A percentile compares a stretch with the other conserved stretches of the same genome.
phyloP scores from a whole-genome alignment of 1,140 invertebrate genomes.

The Dysdera silvatica region DNA sequence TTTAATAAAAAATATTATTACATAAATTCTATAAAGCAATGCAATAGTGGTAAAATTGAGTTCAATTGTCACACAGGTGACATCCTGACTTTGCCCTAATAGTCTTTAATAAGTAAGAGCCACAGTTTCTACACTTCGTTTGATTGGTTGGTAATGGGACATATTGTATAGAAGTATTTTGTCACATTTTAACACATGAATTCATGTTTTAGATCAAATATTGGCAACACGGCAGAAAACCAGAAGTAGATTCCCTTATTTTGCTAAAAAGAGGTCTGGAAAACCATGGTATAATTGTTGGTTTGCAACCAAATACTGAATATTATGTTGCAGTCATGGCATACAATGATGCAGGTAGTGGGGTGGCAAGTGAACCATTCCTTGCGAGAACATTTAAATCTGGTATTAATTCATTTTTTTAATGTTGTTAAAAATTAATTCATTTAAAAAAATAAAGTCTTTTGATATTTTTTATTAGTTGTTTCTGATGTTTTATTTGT shows the following conservation, averaged over 20 bases:
- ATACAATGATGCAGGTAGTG: slow-evolving; percentile 89
- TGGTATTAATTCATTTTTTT: slow-evolving; percentile 32
- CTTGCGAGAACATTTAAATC: slow-evolving; percentile 51
- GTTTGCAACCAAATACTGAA: slow-evolving; percentile 82
- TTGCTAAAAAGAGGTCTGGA: slow-evolving; percentile 71
- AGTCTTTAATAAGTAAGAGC: background rate
- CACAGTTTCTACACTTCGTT: background rate
- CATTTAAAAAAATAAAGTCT: background rate
- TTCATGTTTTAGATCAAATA: slow-evolving; percentile 64
- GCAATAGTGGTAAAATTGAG: too few species aligned
- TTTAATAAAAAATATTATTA: too few species aligned
- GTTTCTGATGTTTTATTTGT: background rate
- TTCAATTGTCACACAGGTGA: too few species aligned
- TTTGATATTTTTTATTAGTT: background rate
- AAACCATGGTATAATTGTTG: slow-evolving; percentile 83
- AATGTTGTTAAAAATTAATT: background rate
- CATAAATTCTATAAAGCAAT: too few species aligned
- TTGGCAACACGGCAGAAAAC: slow-evolving; percentile 62
- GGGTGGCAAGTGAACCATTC: slow-evolving; percentile 82
- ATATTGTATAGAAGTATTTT: too few species aligned
- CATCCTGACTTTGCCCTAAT: too few species aligned
- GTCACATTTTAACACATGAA: too few species aligned
- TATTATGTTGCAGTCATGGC: slow-evolving; percentile 92
- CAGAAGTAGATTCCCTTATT: slow-evolving; percentile 72
- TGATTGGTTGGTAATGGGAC: background rate